Evolutionary conservation across 2,797 vertebrate species (phyloP).

Genomic region (Pseudomugil gertrudae): DNA sequence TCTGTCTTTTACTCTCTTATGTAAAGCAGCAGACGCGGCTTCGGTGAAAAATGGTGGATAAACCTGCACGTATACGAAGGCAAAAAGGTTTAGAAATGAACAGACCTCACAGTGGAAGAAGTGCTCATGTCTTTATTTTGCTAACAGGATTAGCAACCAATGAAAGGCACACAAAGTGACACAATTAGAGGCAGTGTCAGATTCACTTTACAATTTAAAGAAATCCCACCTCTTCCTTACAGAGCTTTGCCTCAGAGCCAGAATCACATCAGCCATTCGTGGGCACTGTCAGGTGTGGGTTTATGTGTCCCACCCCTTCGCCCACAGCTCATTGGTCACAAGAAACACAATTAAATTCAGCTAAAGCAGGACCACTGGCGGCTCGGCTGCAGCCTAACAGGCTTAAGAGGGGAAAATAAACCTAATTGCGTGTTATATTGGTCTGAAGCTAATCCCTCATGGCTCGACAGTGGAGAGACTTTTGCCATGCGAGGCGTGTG

Average conservation of each 20-base stretch:
- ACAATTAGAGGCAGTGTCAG: constrained; percentile 81
- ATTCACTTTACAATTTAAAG: constrained; percentile 78
- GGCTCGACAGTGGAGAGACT: constrained; percentile 64
- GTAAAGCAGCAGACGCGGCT: constrained; percentile 68
- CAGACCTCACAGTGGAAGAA: constrained; percentile 50
- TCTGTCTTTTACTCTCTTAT: constrained; percentile 21
- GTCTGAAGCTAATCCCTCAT: constrained; percentile 76
- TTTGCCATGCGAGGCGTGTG: constrained; percentile 37
- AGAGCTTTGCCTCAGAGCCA: constrained; percentile 63
- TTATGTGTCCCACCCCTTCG: constrained; percentile 50
- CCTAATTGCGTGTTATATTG: constrained; percentile 84
- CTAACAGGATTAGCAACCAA: constrained; percentile 89
- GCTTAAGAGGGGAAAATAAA: constrained; percentile 79
- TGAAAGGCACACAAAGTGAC: constrained; percentile 81
- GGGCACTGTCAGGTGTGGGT: constrained; percentile 42
- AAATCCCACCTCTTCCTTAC: constrained; percentile 64
- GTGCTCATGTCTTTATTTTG: constrained; percentile 88
- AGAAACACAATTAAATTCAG: constrained; percentile 89
- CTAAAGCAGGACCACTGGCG: constrained; percentile 77
- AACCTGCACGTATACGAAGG: constrained; percentile 47
- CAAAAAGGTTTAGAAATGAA: constrained; percentile 74
- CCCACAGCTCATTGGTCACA: constrained; percentile 79
- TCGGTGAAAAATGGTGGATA: constrained; percentile 71
- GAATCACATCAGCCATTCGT: constrained; percentile 69
- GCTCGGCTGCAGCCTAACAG: constrained; percentile 73